phyloP scores from a whole-genome alignment of 2,888 invertebrate species.

The Thera obeliscata region DNA sequence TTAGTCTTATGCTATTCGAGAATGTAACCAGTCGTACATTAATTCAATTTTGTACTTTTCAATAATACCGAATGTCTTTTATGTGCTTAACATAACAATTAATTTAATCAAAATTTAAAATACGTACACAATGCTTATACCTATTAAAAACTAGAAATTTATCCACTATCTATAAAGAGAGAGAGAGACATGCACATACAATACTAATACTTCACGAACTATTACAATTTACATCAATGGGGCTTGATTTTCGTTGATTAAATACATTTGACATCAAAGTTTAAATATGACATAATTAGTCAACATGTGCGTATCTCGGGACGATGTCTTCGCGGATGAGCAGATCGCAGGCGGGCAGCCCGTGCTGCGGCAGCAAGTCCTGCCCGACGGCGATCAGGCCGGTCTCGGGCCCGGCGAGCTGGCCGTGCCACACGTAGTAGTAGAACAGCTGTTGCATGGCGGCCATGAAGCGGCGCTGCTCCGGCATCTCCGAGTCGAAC shows the following conservation, averaged over 20 bases:
- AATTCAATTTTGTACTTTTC: slow-evolving; percentile 24
- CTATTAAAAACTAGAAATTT: slow-evolving; percentile 17
- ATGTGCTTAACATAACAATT: slow-evolving; percentile 13
- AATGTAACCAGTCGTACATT: slow-evolving; percentile 12
- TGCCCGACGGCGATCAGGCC: slow-evolving; percentile 88
- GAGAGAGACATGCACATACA: slow-evolving; percentile 46
- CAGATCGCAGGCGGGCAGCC: slow-evolving; percentile 90
- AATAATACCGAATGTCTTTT: slow-evolving; percentile 20
- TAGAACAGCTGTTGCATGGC: slow-evolving; percentile 93
- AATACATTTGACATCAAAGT: slow-evolving; percentile 22
- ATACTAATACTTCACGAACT: slow-evolving; percentile 43
- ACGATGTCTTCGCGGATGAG: slow-evolving; percentile 91
- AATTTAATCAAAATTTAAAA: slow-evolving; percentile 17
- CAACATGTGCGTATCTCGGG: slow-evolving; percentile 89
- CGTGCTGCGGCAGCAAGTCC: slow-evolving; percentile 86
- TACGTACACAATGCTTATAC: slow-evolving; percentile 10
- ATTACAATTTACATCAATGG: slow-evolving; percentile 44
- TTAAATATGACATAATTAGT: slow-evolving; percentile 73
- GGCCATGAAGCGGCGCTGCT: slow-evolving; percentile 89
- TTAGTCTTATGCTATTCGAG: slow-evolving; percentile 46
- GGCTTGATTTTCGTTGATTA: slow-evolving; percentile 24
- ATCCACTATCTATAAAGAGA: slow-evolving; percentile 21
- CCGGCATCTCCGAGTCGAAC: slow-evolving; percentile 88
- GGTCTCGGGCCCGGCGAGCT: slow-evolving; percentile 85
- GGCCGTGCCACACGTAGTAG: slow-evolving; percentile 91